Evolutionary conservation across 2,113 vertebrate species (phyloP).

Genomic region (Dissostichus mawsoni): DNA sequence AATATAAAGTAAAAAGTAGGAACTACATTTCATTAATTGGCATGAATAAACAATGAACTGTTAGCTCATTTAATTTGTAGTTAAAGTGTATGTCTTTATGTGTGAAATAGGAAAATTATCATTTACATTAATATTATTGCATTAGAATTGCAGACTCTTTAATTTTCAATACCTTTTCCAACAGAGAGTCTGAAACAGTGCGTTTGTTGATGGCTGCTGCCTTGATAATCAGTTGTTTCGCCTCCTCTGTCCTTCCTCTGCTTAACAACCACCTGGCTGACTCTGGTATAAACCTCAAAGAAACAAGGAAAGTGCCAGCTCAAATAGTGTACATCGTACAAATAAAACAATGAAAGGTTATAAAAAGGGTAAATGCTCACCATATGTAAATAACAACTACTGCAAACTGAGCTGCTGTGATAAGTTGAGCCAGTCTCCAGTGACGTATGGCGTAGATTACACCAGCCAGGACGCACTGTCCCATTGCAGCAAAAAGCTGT

Average conservation of each 20-base stretch:
- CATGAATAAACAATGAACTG: no score
- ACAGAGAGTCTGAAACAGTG: slow-evolving; percentile 71
- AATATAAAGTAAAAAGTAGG: no score
- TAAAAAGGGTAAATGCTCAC: not conserved
- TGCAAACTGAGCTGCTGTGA: slow-evolving; percentile 62
- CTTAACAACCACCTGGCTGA: slow-evolving; percentile 88
- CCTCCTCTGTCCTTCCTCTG: slow-evolving; percentile 79
- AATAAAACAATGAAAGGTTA: not conserved
- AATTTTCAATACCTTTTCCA: slow-evolving; percentile 75
- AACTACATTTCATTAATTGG: no score
- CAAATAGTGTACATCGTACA: accelerated
- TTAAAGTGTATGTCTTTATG: no score
- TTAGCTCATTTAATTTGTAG: no score
- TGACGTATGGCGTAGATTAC: slow-evolving; percentile 17
- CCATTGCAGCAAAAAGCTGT: slow-evolving; percentile 60
- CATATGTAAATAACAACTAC: slow-evolving; percentile 72
- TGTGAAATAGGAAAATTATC: no score
- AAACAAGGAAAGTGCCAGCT: not conserved
- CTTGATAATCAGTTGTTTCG: slow-evolving; percentile 82
- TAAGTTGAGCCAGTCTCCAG: slow-evolving; percentile 86
- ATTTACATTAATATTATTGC: no score
- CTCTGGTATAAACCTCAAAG: slow-evolving; percentile 86
- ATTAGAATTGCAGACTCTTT: no score
- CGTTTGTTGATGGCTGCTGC: slow-evolving; percentile 82
- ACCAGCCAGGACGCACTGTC: not conserved